Evolutionary conservation across 2,113 vertebrate genomes (phyloP).

Genomic region (Cygnus atratus): DNA sequence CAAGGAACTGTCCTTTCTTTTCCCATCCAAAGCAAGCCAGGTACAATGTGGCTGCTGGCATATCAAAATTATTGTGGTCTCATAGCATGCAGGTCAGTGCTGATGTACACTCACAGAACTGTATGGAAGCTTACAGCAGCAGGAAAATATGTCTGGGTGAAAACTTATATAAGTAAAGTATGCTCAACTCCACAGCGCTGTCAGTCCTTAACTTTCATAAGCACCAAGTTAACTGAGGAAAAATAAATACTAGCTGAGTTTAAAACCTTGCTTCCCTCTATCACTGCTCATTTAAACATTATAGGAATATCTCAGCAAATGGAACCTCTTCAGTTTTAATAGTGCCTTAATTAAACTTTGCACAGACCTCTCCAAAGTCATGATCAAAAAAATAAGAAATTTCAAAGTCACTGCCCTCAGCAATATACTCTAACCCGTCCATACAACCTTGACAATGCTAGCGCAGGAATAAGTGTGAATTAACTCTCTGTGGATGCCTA

Average conservation of each 20-base stretch:
- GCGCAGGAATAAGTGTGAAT: background rate
- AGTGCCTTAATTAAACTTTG: background rate
- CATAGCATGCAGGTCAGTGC: background rate
- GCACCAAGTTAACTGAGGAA: background rate
- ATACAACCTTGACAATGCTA: background rate
- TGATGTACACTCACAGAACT: background rate
- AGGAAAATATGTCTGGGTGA: conserved; percentile 54
- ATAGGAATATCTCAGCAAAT: background rate
- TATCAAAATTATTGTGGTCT: background rate
- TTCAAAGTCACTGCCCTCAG: background rate
- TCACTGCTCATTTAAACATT: background rate
- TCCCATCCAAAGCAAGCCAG: background rate
- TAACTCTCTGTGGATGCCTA: background rate
- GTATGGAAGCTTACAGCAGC: conserved; percentile 32
- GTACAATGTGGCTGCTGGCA: background rate
- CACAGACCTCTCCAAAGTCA: background rate
- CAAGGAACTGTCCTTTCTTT: background rate
- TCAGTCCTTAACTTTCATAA: background rate
- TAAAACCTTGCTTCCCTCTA: background rate
- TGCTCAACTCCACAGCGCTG: background rate
- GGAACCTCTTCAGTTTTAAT: background rate
- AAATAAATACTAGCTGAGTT: background rate
- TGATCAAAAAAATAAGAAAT: background rate
- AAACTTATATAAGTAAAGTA: conserved; percentile 42
- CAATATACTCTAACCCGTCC: background rate